Percentiles rank a stretch among this genome's conserved stretches.
Evolutionary conservation across 2,113 vertebrate species (phyloP).

Genomic region (Raja brachyura): DNA sequence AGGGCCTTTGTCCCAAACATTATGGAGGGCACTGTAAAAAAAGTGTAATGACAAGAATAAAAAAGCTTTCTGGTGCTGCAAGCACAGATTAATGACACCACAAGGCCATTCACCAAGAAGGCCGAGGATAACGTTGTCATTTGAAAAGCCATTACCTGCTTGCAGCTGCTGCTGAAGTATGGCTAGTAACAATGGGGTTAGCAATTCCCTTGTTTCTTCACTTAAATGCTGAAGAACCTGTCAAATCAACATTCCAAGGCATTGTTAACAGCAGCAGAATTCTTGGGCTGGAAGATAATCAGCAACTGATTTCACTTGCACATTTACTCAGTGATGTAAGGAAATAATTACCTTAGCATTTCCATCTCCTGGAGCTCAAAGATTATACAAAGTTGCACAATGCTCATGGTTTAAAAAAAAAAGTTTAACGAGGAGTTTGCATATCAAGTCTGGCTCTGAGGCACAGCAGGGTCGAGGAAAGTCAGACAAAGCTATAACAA

Average conservation of each 20-base stretch:
- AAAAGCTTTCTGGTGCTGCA: not conserved
- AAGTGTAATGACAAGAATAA: slow-evolving; percentile 17
- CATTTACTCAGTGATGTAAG: not conserved
- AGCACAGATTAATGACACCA: slow-evolving; percentile 34
- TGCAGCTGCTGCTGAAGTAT: not conserved
- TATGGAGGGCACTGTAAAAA: not conserved
- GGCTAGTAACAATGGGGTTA: not conserved
- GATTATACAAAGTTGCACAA: not conserved
- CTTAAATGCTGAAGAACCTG: not conserved
- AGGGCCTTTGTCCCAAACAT: too few relatives aligned
- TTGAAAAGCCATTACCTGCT: slow-evolving; percentile 23
- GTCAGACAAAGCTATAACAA: too few relatives aligned
- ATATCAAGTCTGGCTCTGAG: not conserved
- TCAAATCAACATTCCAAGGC: slow-evolving; percentile 12
- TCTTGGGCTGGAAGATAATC: not conserved
- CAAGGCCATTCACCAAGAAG: slow-evolving; percentile 29
- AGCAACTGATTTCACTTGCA: slow-evolving; percentile 9
- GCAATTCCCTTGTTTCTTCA: not conserved
- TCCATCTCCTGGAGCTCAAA: not conserved
- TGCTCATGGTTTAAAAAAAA: not conserved
- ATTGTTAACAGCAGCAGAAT: slow-evolving; percentile 8
- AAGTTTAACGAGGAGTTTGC: not conserved
- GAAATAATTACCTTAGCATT: not conserved
- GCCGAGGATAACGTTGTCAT: not conserved
- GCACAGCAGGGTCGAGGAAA: too few relatives aligned